Base-by-base conservation (phyloP, 2,888 invertebrate genomes). In the Chromoteleia sp. region DNA sequence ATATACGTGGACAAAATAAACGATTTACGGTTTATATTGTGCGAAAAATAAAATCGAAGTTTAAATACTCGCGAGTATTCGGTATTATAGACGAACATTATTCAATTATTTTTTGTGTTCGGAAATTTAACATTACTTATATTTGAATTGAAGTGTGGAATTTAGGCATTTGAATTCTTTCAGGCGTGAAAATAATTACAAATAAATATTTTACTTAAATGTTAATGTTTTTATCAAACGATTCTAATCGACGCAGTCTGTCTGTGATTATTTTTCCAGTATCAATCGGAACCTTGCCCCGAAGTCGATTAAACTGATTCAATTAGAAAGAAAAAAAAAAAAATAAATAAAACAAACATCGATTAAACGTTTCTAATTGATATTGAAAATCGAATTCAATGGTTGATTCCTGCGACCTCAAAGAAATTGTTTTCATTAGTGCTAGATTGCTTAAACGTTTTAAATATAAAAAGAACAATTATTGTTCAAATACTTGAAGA, bases 251-350 rank as follows among this genome's bases (percentile, higher is more conserved):
- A 39, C 14, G 2, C 12, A 12, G 39, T 12, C 1, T 8, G 14
- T 1, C 2, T 8, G 14, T 39, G 39, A 7, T 39, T 39, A 14
- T 39, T 14, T 39, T 39, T 39, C 14, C 39, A 39, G 39, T 14
- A 39, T 39, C 8, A 39, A 1, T 39, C 8, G 39, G 14, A 14
- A 14, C 39, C 12, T 39, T 39, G 2, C 39, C 14, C 12, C 3
- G 39, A 39, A 39, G 14, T 39, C 39, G 14, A 39, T 39, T 39
- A 39, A 39, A 39, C 39, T 39, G 39, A 39, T 39, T 39, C 14
- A 39, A 39, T 39, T 39, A 39, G 45, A 45, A 10, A 19, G 10
- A 45, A 19, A 45, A 19, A 45, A 7, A 19, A 10, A 19, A 8
- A 45, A 19, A 45, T 5, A 45, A 7, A 19, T 36, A 36, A 45